Evolutionary conservation across 2,888 invertebrate genomes (phyloP), one percentile per base, ranked within the genome.

Genomic region (Melanchra persicariae): DNA sequence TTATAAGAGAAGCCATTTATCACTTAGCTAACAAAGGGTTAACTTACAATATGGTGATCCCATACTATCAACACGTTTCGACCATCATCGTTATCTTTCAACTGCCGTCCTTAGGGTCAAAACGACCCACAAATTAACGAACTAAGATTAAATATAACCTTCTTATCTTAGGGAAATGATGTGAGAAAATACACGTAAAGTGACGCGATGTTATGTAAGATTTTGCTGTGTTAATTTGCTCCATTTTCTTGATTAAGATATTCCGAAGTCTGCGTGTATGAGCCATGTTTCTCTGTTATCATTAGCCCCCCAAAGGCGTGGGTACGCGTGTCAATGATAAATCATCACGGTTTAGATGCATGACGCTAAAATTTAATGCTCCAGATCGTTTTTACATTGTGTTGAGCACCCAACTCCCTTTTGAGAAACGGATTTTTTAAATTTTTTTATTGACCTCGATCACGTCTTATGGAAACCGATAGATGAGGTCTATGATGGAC

Each of bases 111-210:
- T 47, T 60, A n/a, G 45, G 71, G 64, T 71, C 67, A 71, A 60
- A 49, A 45, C 9, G 12, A 54, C 45, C 54, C 49, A 65, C 43
- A 54, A 57, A 61, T 57, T 79, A 49, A 24, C n/a, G 8, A 55
- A 61, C 47, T 51, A 22, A 26, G 62, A 70, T 65, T 54, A 45
- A 1, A 4, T 49, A 47, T 52, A 30, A 74, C 55, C 57, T 26
- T 26, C 30, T 52, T 74, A 79, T 74, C 75, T 49, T 49, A 9
- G 7, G n/a, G 45, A 61, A 45, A 74, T 67, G 24, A 30, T 34
- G 34, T 12, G 52, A 57, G 45, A 37, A 51, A 60, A n/a, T 26
- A 49, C 9, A 52, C 0, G 30, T 47, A n/a, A 54, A 22, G 9
- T 61, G 34, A 61, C 40, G 26, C 17, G 26, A 40, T 58, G 10